Evolutionary conservation across 1,140 invertebrate genomes (phyloP).

Genomic region (Phymorhynchus buccinoides): DNA sequence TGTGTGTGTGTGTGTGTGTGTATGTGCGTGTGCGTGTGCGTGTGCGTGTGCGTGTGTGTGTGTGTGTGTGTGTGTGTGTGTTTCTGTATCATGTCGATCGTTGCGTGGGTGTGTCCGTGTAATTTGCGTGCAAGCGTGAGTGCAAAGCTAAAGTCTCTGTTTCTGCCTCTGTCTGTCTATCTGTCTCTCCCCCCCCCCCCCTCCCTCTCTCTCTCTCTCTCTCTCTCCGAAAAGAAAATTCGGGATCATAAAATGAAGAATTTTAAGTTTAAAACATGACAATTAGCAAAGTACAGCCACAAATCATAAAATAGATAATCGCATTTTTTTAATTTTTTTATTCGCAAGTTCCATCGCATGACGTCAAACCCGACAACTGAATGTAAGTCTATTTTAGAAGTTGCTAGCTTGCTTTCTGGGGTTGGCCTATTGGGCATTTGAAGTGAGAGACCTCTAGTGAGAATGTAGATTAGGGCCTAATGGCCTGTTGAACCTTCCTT

Average conservation of each 20-base stretch:
- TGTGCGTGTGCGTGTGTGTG: neutral
- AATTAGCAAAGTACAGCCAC: neutral
- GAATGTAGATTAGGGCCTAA: too few relatives aligned
- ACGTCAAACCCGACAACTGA: too few relatives aligned
- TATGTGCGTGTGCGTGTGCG: neutral
- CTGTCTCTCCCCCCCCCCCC: constrained; percentile 9
- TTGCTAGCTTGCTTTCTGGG: too few relatives aligned
- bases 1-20: neutral
- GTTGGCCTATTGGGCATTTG: too few relatives aligned
- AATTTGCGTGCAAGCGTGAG: neutral
- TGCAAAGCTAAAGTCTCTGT: neutral
- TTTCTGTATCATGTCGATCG: neutral
- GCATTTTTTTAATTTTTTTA: too few relatives aligned
- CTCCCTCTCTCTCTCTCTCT: neutral
- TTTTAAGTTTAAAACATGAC: too few relatives aligned
- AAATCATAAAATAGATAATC: neutral
- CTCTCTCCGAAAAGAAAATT: neutral
- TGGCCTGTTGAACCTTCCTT: too few relatives aligned
- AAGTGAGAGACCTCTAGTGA: too few relatives aligned
- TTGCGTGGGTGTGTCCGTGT: neutral
- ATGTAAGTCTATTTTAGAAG: too few relatives aligned
- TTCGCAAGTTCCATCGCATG: too few relatives aligned
- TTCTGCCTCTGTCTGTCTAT: constrained; percentile 31
- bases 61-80: neutral
- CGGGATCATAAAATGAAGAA: too few relatives aligned